These are phyloP conservation scores for Thermophis baileyi DNA, from an alignment of 2,113 vertebrate species.

Conservation along the genomic window DNA sequence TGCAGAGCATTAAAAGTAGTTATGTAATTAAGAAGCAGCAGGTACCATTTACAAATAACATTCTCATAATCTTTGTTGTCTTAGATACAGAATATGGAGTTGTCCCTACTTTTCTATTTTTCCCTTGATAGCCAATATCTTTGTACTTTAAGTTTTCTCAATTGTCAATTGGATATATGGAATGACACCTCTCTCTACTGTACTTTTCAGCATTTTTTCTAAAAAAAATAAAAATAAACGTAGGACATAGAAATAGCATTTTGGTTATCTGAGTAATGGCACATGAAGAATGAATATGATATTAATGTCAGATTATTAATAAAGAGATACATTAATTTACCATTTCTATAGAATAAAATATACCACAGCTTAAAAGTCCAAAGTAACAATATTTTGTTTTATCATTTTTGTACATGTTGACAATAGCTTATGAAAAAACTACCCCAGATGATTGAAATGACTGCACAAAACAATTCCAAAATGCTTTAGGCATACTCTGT, in stretches of 20 bases:
- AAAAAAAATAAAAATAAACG: not conserved
- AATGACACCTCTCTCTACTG: not conserved
- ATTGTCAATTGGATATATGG: not conserved
- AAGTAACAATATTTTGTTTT: conserved; percentile 57
- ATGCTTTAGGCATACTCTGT: conserved; percentile 67
- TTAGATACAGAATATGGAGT: not conserved
- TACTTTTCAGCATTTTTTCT: not conserved
- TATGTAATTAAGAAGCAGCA: not conserved
- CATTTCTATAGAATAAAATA: conserved; percentile 35
- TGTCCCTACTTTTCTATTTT: not conserved
- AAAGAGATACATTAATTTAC: conserved; percentile 38
- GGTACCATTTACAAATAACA: not conserved
- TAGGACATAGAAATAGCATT: not conserved
- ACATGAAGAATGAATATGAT: not conserved
- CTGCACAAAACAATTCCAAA: conserved; percentile 74
- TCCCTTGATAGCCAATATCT: not conserved
- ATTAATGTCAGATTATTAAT: conserved; percentile 11
- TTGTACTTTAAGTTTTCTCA: not conserved
- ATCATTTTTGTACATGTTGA: conserved; percentile 61
- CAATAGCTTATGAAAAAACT: conserved; percentile 51
- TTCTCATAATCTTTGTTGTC: not conserved
- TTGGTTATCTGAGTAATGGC: not conserved
- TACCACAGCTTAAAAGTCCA: conserved; percentile 51
- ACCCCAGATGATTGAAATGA: conserved; percentile 67
- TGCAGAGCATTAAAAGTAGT: not conserved